These are phyloP conservation scores for Chrysopa pallens DNA, from an alignment of 1,140 invertebrate genomes.

Conservation along the genomic window DNA sequence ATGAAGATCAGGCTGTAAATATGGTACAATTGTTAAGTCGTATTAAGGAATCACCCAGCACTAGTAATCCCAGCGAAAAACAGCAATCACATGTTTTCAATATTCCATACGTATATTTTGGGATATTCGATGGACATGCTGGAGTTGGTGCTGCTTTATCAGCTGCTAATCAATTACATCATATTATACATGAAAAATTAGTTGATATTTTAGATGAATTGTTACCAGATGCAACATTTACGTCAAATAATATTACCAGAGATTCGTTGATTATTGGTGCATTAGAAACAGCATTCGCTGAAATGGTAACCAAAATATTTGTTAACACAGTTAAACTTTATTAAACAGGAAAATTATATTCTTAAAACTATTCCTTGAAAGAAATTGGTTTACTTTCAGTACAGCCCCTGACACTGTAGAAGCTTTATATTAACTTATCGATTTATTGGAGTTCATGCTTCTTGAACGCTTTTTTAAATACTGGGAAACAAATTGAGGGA, in stretches of 20 bases:
- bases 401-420: too few species aligned
- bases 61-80: constrained; percentile 16
- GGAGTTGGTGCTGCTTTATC: constrained; percentile 66
- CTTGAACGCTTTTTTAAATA: too few species aligned
- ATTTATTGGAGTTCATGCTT: too few species aligned
- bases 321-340: constrained; percentile 2
- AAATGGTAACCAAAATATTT: constrained; percentile 33
- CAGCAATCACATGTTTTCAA: too few species aligned
- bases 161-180: constrained; percentile 57
- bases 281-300: constrained; percentile 48
- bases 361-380: too few species aligned
- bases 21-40: constrained; percentile 24
- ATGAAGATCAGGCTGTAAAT: constrained; percentile 63
- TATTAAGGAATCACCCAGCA: constrained; percentile 13
- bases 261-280: constrained; percentile 52
- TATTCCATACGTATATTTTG: constrained; percentile 54
- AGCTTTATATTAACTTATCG: too few species aligned
- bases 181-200: constrained; percentile 49
- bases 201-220: constrained; percentile 24
- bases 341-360: too few species aligned
- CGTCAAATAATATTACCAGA: constrained; percentile 19
- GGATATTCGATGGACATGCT: constrained; percentile 76
- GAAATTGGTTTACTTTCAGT: too few species aligned
- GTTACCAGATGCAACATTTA: constrained; percentile 20
- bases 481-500: too few species aligned